Base-by-base conservation (phyloP, 2,888 invertebrate species). In the Phaedon cochleariae region DNA sequence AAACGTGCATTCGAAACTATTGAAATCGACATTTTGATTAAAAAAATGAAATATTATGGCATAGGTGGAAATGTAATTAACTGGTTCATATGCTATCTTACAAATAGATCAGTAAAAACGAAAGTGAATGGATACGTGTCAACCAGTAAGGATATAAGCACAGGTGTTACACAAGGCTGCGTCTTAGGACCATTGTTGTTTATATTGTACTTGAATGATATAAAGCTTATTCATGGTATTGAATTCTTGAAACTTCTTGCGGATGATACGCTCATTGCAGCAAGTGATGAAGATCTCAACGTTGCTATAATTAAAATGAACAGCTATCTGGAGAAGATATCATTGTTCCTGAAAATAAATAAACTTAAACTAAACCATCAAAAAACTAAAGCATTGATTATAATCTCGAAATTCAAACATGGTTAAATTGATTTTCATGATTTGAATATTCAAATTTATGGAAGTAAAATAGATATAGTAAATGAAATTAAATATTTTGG, bases 1-100 rank as follows among this genome's bases (percentile, higher is more conserved):
- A 54, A 54, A 54, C 29, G 54, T 34, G 54, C 54, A 18, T 54
- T 54, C 17, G 54, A 54, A 31, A 55, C 37, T 21, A 46, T 46
- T 45, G 46, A 58, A 21, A 9, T 18, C 22, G 22, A 21, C 22
- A 46, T 58, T 26, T 58, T 58, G 57, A 26, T 7, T 51, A 10
- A 51, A 51, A 51, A 51, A 51, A 51, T 51, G 10, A 51, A 22
- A 51, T 51, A 51, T n/a, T 21, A 51, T 26, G 26, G 22, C 21
- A 26, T 22, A 51, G 26, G 51, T 7, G 51, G 12, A 26, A 26
- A 51, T 51, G 51, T 51, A 26, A n/a, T 51, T 2, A 51, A 51
- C 12, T 22, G 51, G 51, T 22, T 51, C 26, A 51, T 26, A 22
- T 26, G 26, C 51, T 26, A 51, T 51, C n/a, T 51, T 26, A 51